phyloP scores from a whole-genome alignment of 1,140 invertebrate genomes.

The Steinernema feltiae region DNA sequence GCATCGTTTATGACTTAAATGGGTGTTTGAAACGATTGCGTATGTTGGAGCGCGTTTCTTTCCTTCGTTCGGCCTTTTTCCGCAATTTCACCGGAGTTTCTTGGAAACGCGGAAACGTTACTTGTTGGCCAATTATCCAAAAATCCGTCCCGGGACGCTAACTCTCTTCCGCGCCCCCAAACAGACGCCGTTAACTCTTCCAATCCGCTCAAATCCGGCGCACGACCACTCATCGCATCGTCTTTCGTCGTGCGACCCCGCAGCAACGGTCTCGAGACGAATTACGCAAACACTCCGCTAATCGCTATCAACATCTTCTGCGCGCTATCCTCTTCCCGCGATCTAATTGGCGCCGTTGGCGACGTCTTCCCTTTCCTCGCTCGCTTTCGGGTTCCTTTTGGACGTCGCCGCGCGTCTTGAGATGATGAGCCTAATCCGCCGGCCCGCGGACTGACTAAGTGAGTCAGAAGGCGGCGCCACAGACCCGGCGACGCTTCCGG shows the following conservation, averaged over 20 bases:
- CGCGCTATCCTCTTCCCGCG: background rate
- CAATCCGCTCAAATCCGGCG: background rate
- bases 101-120: no score
- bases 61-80: no score
- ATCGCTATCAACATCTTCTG: background rate
- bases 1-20: no score
- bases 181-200: background rate
- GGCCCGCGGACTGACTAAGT: background rate
- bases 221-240: background rate
- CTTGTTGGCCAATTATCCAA: no score
- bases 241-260: background rate
- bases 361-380: background rate
- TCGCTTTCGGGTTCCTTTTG: no score
- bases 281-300: background rate
- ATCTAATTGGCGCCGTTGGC: background rate
- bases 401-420: background rate
- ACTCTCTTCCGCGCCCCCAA: no score
- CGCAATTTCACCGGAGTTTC: no score
- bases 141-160: no score
- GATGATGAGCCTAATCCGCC: conserved; percentile 10
- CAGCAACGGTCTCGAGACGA: no score
- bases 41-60: no score
- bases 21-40: no score
- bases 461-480: no score
- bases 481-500: background rate